phyloP scores from a whole-genome alignment of 1,140 invertebrate genomes.

The Drosophila ambigua region DNA sequence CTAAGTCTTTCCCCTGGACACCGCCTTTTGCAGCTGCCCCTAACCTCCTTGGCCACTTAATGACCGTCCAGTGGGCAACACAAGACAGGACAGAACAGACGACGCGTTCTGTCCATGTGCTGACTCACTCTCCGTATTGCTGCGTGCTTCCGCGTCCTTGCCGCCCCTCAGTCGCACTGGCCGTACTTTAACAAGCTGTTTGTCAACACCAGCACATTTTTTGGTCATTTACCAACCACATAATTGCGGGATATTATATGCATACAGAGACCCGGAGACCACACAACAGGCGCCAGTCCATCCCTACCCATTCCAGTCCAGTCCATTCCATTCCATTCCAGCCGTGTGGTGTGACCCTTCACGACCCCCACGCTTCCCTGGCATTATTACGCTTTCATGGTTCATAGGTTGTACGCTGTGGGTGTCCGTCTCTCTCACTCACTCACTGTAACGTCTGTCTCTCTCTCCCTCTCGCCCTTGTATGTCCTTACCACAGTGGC shows the following conservation, averaged over 20 bases:
- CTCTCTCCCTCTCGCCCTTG: slow-evolving; percentile 12
- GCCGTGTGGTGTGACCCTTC: too few relatives aligned
- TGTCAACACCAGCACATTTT: slow-evolving; percentile 82
- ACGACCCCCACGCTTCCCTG: slow-evolving; percentile 15
- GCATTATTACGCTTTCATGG: slow-evolving; percentile 78
- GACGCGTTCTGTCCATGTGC: not conserved
- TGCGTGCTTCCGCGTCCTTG: not conserved
- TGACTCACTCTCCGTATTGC: slow-evolving; percentile 32
- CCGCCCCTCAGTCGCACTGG: too few relatives aligned
- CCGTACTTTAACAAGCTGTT: slow-evolving; percentile 69
- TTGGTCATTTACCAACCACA: slow-evolving; percentile 81
- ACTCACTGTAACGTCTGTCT: not conserved
- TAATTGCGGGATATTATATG: slow-evolving; percentile 81
- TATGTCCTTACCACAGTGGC: slow-evolving; percentile 30
- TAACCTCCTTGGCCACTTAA: slow-evolving; percentile 72
- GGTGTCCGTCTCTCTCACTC: slow-evolving; percentile 6
- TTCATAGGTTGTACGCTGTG: slow-evolving; percentile 74
- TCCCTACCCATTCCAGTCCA: not conserved
- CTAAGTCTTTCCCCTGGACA: not conserved
- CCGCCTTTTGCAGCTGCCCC: not conserved
- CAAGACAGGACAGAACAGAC: slow-evolving; percentile 13
- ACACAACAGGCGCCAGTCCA: too few relatives aligned
- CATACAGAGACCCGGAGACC: slow-evolving; percentile 40
- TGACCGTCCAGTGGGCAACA: slow-evolving; percentile 73
- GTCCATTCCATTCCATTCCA: not conserved